Evolutionary conservation across 2,797 vertebrate genomes (phyloP).

Genomic region (Manis pentadactyla): DNA sequence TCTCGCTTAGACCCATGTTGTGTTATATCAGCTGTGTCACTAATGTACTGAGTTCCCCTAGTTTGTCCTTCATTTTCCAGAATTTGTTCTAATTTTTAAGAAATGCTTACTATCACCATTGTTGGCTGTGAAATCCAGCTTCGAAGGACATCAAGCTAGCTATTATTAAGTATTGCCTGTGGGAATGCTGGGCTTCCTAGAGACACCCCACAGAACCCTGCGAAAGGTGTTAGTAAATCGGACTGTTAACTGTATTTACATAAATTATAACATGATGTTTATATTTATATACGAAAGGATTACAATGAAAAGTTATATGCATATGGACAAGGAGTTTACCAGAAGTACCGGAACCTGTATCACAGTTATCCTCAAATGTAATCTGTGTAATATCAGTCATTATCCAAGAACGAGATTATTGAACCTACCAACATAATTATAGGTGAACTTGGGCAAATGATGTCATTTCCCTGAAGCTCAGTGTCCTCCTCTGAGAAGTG

Average conservation of each 20-base stretch:
- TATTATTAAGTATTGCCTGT: neutral
- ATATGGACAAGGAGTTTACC: neutral
- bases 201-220: neutral
- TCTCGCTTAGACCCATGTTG: neutral
- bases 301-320: neutral
- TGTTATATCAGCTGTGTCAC: neutral
- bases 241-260: neutral
- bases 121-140: neutral
- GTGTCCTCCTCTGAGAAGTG: neutral
- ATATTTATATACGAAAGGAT: neutral
- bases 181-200: neutral
- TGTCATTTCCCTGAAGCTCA: neutral
- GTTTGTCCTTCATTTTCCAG: slow-evolving; percentile 28
- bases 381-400: neutral
- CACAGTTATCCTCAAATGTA: neutral
- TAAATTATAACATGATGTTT: neutral
- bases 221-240: neutral
- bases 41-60: neutral
- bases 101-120: neutral
- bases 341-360: neutral
- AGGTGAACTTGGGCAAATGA: neutral
- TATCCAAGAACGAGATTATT: neutral
- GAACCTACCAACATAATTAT: neutral
- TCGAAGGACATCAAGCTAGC: neutral
- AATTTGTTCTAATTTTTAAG: slow-evolving; percentile 38